Percentiles rank a stretch among this genome's conserved stretches.
Evolutionary conservation across 2,797 vertebrate species (phyloP).

Genomic region (Numenius phaeopus): DNA sequence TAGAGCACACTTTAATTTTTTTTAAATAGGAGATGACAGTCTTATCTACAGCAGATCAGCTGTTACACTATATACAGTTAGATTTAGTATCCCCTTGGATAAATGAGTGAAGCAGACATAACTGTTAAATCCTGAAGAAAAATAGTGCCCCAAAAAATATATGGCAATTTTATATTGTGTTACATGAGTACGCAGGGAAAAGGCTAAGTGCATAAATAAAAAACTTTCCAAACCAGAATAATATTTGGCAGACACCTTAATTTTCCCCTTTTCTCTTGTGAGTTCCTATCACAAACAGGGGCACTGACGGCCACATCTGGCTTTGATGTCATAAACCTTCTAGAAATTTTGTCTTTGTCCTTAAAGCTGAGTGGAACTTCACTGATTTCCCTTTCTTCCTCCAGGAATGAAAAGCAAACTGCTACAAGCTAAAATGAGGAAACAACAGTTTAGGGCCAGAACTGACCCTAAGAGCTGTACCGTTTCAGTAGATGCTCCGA

Average conservation of each 20-base stretch:
- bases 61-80: neutral
- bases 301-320: neutral
- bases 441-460: neutral
- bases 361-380: neutral
- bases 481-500: neutral
- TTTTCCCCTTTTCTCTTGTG: neutral
- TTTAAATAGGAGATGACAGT: neutral
- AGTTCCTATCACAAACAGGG: neutral
- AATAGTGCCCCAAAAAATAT: neutral
- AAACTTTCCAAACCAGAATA: neutral
- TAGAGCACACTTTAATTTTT: neutral
- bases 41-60: neutral
- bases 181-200: accelerated
- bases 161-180: neutral
- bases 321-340: neutral
- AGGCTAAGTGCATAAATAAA: neutral
- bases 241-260: neutral
- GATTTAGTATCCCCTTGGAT: neutral
- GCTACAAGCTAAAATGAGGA: neutral
- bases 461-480: neutral
- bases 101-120: accelerated
- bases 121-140: neutral
- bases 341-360: neutral
- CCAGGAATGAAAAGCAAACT: neutral
- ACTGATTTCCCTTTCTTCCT: neutral